phyloP scores from a whole-genome alignment of 2,888 invertebrate species.

The Folsomia manolachei region DNA sequence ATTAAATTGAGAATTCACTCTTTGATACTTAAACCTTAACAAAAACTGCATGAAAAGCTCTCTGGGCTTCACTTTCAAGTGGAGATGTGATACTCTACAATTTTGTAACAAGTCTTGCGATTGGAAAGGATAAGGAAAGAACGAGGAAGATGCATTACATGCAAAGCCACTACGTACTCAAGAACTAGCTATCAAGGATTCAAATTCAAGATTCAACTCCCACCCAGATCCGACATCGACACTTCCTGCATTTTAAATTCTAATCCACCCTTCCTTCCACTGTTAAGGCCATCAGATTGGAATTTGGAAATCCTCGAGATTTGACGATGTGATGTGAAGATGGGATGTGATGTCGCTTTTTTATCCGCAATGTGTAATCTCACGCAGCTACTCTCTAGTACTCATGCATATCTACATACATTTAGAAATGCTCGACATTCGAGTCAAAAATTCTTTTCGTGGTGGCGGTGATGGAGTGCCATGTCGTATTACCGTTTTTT shows the following conservation, averaged over 20 bases:
- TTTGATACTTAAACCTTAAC: too few species aligned
- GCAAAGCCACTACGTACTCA: background rate
- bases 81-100: too few species aligned
- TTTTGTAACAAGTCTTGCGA: too few species aligned
- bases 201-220: slow-evolving; percentile 5
- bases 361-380: background rate
- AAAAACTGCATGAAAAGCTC: too few species aligned
- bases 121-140: too few species aligned
- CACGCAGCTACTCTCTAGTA: too few species aligned
- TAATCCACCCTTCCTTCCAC: background rate
- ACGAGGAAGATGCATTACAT: background rate
- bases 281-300: slow-evolving; percentile 1
- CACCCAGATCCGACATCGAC: background rate
- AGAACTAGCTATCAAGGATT: background rate
- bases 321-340: slow-evolving; percentile 6
- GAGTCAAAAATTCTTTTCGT: background rate
- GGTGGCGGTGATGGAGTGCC: background rate
- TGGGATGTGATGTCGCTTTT: background rate
- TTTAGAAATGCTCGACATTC: background rate
- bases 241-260: background rate
- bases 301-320: background rate
- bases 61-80: too few species aligned
- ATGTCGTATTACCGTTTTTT: background rate
- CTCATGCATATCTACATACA: background rate
- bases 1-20: too few species aligned